Evolutionary conservation across 2,888 invertebrate genomes (phyloP).

Genomic region (Apoderus coryli): DNA sequence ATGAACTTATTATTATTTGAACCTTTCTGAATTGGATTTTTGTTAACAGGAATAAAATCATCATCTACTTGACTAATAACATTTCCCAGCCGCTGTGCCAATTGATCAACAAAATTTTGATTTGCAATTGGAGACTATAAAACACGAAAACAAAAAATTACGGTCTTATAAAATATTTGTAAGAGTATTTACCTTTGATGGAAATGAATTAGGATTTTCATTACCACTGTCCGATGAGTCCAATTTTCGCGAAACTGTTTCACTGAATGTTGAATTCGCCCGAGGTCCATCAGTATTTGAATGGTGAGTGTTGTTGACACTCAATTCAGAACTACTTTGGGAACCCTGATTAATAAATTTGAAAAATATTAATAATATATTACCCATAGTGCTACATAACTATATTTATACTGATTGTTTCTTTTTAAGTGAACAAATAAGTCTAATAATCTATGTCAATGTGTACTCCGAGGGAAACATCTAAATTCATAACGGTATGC

Average conservation of each 20-base stretch:
- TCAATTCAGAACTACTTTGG: conserved; percentile 25
- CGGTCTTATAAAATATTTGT: background rate
- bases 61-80: conserved; percentile 28
- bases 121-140: conserved; percentile 19
- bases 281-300: conserved; percentile 18
- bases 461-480: too few relatives aligned
- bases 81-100: conserved; percentile 42
- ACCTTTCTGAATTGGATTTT: conserved; percentile 30
- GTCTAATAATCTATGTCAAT: too few relatives aligned
- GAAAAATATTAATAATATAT: conserved; percentile 16
- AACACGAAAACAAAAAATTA: conserved; percentile 2
- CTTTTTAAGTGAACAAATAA: too few relatives aligned
- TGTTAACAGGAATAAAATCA: conserved; percentile 31
- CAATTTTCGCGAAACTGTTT: conserved; percentile 18
- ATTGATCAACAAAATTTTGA: conserved; percentile 42
- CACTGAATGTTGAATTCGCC: conserved; percentile 25
- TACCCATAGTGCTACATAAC: conserved; percentile 17
- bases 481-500: too few relatives aligned
- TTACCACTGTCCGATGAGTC: conserved; percentile 19
- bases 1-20: conserved; percentile 5
- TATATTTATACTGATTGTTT: too few relatives aligned
- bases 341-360: conserved; percentile 20
- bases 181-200: conserved; percentile 19
- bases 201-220: conserved; percentile 21
- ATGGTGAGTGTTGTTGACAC: conserved; percentile 16